Conservation (phyloP, 2,113 vertebrate species). For the Phaetusa simplex region DNA sequence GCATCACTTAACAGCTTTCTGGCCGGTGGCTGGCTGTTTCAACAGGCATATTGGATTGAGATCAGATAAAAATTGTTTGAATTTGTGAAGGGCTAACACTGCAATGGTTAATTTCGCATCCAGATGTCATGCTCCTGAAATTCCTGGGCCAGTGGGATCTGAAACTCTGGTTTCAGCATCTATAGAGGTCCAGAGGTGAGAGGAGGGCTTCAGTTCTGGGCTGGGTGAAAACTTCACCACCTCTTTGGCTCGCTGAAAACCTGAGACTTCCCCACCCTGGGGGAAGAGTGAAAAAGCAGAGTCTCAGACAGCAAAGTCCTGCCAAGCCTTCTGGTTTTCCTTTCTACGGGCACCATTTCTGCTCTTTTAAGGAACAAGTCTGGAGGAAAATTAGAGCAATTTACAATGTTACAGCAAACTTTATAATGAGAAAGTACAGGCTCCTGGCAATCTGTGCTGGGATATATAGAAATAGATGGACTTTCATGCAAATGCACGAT, state of each 20-base stretch:
- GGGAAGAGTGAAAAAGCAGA: neutral
- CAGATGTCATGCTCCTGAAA: neutral
- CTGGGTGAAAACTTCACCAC: neutral
- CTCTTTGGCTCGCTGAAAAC: neutral
- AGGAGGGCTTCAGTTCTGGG: neutral
- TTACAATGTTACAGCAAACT: neutral
- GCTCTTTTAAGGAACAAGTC: neutral
- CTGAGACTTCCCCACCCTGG: neutral
- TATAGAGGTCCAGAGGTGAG: neutral
- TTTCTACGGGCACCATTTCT: neutral
- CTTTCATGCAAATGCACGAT: neutral
- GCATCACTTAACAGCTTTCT: neutral
- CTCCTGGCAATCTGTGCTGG: neutral
- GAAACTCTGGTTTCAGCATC: neutral
- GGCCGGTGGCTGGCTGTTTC: neutral
- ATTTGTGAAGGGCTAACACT: neutral
- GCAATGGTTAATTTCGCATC: neutral
- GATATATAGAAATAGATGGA: neutral
- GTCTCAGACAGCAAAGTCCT: neutral
- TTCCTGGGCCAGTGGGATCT: neutral
- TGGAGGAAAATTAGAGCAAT: neutral
- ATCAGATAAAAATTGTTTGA: neutral
- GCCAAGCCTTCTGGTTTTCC: neutral
- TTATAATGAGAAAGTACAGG: neutral
- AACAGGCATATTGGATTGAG: neutral